phyloP scores from a whole-genome alignment of 2,797 vertebrate species.

The Paramormyrops hopkinsi region DNA sequence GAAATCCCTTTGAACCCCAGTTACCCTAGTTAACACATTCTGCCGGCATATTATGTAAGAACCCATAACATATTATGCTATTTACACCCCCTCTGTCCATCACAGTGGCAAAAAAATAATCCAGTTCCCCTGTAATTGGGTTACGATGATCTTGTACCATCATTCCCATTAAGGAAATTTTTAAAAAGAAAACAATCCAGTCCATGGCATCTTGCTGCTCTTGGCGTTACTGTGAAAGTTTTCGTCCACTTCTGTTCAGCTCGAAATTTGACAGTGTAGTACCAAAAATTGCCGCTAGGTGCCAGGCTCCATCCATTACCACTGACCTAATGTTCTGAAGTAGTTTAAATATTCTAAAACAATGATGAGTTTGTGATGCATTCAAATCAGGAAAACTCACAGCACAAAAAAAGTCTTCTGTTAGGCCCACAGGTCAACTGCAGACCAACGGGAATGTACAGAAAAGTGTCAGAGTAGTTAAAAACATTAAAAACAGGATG shows the following conservation, averaged over 20 bases:
- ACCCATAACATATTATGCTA: background rate
- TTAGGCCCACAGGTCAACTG: background rate
- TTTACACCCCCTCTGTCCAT: background rate
- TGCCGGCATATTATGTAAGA: background rate
- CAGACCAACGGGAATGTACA: background rate
- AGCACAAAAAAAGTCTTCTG: background rate
- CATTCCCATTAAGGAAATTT: background rate
- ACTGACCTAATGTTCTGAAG: background rate
- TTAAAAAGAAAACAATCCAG: background rate
- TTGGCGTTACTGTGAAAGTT: background rate
- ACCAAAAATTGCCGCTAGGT: background rate
- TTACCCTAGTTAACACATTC: background rate
- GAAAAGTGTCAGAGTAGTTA: background rate
- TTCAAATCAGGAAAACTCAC: background rate
- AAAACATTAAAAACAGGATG: background rate
- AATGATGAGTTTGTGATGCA: background rate
- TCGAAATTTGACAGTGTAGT: background rate
- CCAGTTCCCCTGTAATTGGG: background rate
- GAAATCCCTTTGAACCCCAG: background rate
- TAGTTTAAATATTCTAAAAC: background rate
- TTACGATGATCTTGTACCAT: background rate
- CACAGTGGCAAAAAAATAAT: background rate
- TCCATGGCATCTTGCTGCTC: background rate
- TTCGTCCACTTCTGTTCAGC: background rate
- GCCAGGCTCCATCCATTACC: background rate